These are phyloP conservation scores for Caenorhabditis japonica DNA, from an alignment of 2,888 invertebrate genomes.

Conservation along the genomic window DNA sequence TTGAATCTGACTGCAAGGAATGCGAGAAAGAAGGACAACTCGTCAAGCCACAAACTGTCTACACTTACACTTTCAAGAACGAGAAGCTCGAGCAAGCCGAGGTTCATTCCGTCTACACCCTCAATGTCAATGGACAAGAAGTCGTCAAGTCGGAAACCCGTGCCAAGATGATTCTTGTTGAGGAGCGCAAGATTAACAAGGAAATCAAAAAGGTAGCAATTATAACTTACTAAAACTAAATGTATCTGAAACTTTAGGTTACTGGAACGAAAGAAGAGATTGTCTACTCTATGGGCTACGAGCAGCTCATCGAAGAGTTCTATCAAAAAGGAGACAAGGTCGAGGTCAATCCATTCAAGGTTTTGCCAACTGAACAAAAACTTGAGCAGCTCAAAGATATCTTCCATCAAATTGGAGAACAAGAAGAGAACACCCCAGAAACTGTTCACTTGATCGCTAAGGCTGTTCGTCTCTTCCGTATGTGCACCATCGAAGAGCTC, in stretches of 20 bases:
- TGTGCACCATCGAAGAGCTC: constrained; percentile 57
- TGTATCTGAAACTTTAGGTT: constrained; percentile 13
- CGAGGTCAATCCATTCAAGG: constrained; percentile 34
- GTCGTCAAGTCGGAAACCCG: constrained; percentile 52
- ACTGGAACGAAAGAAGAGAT: constrained; percentile 59
- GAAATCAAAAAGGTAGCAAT: constrained; percentile 45
- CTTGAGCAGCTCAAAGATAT: constrained; percentile 47
- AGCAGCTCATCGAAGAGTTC: constrained; percentile 65
- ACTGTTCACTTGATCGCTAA: constrained; percentile 58
- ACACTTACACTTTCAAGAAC: constrained; percentile 56
- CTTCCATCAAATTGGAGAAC: constrained; percentile 36
- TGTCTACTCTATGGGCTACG: constrained; percentile 63
- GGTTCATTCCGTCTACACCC: constrained; percentile 53
- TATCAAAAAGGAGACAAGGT: constrained; percentile 66
- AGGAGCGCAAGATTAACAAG: constrained; percentile 36
- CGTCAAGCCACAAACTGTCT: constrained; percentile 50
- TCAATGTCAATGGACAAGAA: constrained; percentile 47
- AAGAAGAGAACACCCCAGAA: constrained; percentile 52
- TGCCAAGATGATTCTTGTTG: constrained; percentile 40
- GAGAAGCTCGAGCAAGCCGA: constrained; percentile 43
- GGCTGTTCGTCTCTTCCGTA: constrained; percentile 65
- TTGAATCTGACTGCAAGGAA: constrained; percentile 51
- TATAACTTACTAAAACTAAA: not conserved
- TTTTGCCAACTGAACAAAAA: constrained; percentile 49
- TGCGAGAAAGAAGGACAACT: constrained; percentile 52